These are phyloP conservation scores for Dipus sagitta DNA, from an alignment of 2,797 vertebrate species.

Conservation along the genomic window DNA sequence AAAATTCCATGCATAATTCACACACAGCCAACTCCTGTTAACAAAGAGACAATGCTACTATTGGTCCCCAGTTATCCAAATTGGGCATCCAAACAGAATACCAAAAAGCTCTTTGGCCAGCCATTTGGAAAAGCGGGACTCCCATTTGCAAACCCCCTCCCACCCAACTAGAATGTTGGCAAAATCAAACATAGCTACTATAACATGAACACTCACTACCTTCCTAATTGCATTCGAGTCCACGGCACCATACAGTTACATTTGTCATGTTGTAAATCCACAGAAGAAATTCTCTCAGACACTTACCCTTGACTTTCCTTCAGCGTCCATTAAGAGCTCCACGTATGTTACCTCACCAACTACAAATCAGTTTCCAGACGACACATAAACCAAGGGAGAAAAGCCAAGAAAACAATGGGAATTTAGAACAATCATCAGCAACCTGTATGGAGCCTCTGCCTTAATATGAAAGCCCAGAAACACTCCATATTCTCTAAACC, in stretches of 20 bases:
- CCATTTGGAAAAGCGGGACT: slow-evolving; percentile 86
- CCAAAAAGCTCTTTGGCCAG: slow-evolving; percentile 84
- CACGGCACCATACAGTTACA: slow-evolving; percentile 88
- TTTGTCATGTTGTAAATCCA: slow-evolving; percentile 90
- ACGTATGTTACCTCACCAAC: slow-evolving; percentile 99
- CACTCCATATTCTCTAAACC: slow-evolving; percentile 93
- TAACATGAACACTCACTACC: slow-evolving; percentile 88
- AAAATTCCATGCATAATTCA: slow-evolving; percentile 84
- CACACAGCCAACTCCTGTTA: slow-evolving; percentile 88
- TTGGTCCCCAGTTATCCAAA: slow-evolving; percentile 83
- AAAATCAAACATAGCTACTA: slow-evolving; percentile 88
- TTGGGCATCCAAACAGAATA: slow-evolving; percentile 84
- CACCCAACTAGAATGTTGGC: slow-evolving; percentile 88
- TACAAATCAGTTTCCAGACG: slow-evolving; percentile 99
- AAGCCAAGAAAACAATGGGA: slow-evolving; percentile 99
- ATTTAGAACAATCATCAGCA: slow-evolving; percentile 99
- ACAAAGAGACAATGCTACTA: slow-evolving; percentile 84
- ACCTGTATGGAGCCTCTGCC: slow-evolving; percentile 96
- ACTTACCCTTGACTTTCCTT: slow-evolving; percentile 99
- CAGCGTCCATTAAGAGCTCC: slow-evolving; percentile 99
- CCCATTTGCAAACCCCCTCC: slow-evolving; percentile 84
- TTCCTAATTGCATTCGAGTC: slow-evolving; percentile 88
- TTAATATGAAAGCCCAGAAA: slow-evolving; percentile 95
- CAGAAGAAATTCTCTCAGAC: slow-evolving; percentile 91
- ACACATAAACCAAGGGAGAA: slow-evolving; percentile 99